Evolutionary conservation across 1,140 invertebrate species (phyloP), one percentile per base, ranked within the genome.

Genomic region (Cydia pomonella): DNA sequence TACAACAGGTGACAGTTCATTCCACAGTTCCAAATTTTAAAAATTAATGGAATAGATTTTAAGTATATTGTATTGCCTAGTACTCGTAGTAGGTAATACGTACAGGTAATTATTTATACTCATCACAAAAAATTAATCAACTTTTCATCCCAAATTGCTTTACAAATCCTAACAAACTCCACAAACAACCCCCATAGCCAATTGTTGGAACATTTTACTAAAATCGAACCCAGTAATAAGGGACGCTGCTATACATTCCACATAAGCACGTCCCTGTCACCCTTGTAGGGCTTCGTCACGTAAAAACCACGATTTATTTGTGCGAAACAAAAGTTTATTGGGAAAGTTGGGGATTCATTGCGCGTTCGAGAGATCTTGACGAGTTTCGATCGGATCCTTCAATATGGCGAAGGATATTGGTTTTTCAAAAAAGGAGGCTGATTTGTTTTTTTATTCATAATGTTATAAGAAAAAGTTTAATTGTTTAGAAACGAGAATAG

Each of bases 261-360:
- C 27, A 38, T 69, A 69, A 41, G 29, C 27, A n/a, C 63, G 63
- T 66, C 63, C 23, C 64, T 69, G n/a, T 69, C 64, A n/a, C 64
- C 18, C 29, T 33, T 1, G 47, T 18, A 69, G 33, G 64, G 27
- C 29, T 38, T 69, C n/a, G 63, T 66, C 27, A 66, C 63, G 64
- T 38, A 69, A 69, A 69, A 69, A 69, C 29, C n/a, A 10, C 64
- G 64, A 69, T 69, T 69, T 69, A 69, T 69, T 38, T 69, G 9
- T n/a, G 13, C 29, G 12, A 69, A 69, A 69, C 63, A 69, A 38
- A 69, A 33, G 16, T 69, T 69, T 69, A 69, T 69, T 69, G 64
- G 64, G 4, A 69, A 69, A 69, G 64, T 69, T 69, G 5, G 29
- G 64, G 64, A 69, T 69, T 69, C 64, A 69, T 69, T 33, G 64